Conservation (phyloP, 1,140 invertebrate species). For the Plodia interpunctella region DNA sequence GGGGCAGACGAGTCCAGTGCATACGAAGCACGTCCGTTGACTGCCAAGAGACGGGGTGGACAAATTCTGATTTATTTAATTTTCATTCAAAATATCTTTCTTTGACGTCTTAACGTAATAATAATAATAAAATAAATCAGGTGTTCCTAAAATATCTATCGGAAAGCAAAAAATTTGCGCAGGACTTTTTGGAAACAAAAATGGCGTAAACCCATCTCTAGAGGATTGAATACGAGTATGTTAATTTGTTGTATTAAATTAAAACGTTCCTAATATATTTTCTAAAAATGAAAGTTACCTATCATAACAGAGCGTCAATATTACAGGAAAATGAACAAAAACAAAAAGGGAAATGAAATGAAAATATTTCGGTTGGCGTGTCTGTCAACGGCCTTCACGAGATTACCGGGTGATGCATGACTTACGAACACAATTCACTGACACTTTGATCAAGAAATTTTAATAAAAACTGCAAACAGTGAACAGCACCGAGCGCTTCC, state of each 20-base stretch:
- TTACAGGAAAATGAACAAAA: neutral
- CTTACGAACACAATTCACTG: neutral
- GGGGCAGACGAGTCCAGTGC: neutral
- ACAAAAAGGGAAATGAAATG: neutral
- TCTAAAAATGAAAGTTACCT: neutral
- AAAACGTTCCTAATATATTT: neutral
- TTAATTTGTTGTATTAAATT: no score
- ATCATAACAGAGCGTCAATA: neutral
- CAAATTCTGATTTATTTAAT: neutral
- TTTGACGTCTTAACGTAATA: no score
- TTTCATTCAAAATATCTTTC: neutral
- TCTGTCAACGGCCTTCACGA: neutral
- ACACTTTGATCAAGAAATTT: neutral
- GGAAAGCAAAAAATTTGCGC: no score
- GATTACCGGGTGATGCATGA: neutral
- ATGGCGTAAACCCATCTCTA: no score
- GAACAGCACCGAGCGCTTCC: no score
- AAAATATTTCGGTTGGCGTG: neutral
- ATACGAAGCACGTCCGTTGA: conserved; percentile 9
- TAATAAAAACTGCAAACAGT: neutral
- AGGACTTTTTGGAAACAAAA: no score
- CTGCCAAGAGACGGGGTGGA: neutral
- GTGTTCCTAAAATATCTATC: no score
- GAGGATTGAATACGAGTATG: no score
- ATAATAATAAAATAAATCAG: no score